phyloP scores from a whole-genome alignment of 2,888 invertebrate species.

The Gymnocheta viridis region DNA sequence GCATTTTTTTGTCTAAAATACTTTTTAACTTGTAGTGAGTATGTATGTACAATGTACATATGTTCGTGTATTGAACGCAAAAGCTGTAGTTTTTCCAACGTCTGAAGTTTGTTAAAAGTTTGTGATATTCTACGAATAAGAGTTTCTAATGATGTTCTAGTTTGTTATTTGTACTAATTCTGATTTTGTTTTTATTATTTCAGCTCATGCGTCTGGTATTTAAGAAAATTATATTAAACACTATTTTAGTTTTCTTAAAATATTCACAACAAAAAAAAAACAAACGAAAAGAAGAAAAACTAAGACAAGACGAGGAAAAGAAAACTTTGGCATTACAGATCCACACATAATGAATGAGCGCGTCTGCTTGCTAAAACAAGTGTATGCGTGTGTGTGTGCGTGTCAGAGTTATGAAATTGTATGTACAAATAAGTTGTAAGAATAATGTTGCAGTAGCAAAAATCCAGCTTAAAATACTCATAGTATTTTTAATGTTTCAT shows the following conservation, averaged over 20 bases:
- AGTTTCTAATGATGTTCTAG: neutral
- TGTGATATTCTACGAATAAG: neutral
- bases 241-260: slow-evolving; percentile 38
- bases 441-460: slow-evolving; percentile 26
- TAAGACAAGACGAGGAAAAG: neutral
- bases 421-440: neutral
- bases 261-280: neutral
- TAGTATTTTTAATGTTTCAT: slow-evolving; percentile 12
- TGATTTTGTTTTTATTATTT: slow-evolving; percentile 26
- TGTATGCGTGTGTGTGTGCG: neutral
- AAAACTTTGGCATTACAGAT: slow-evolving; percentile 15
- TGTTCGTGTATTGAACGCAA: neutral
- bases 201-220: slow-evolving; percentile 35
- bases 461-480: slow-evolving; percentile 41
- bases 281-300: slow-evolving; percentile 1
- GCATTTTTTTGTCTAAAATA: too few species aligned
- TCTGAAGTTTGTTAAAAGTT: neutral
- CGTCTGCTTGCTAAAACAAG: slow-evolving; percentile 13
- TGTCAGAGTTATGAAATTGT: neutral
- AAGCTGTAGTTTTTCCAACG: neutral
- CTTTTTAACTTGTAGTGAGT: too few species aligned
- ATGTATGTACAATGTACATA: neutral
- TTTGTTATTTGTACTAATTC: neutral
- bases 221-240: slow-evolving; percentile 48
- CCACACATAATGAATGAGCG: slow-evolving; percentile 24